These are phyloP conservation scores for Corythornis cristatus DNA, from an alignment of 2,113 vertebrate genomes.

Conservation along the genomic window DNA sequence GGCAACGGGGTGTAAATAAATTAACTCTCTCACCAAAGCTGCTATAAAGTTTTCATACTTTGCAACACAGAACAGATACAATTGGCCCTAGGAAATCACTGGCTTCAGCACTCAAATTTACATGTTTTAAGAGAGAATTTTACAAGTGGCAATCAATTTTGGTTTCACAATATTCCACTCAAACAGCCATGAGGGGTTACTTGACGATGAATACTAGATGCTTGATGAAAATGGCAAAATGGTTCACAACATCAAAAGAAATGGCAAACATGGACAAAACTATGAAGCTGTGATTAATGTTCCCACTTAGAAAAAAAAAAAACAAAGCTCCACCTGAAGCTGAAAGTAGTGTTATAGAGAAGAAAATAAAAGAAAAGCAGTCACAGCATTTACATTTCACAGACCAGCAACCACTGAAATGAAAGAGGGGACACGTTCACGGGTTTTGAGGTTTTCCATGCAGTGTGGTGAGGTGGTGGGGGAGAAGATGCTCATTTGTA, in stretches of 20 bases:
- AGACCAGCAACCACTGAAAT: slow-evolving; percentile 68
- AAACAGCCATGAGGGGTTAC: slow-evolving; percentile 46
- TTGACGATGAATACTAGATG: slow-evolving; percentile 55
- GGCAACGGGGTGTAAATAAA: slow-evolving; percentile 50
- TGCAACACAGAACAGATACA: slow-evolving; percentile 72
- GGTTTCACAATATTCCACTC: slow-evolving; percentile 57
- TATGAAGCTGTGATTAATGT: slow-evolving; percentile 42
- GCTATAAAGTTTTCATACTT: slow-evolving; percentile 76
- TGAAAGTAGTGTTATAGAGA: slow-evolving; percentile 26
- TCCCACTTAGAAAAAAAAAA: slow-evolving; percentile 48
- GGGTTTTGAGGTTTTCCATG: slow-evolving; percentile 64
- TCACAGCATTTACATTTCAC: slow-evolving; percentile 59
- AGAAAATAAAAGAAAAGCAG: slow-evolving; percentile 29
- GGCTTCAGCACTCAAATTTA: neutral
- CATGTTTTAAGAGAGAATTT: slow-evolving; percentile 28
- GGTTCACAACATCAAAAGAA: slow-evolving; percentile 52
- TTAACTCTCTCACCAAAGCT: slow-evolving; percentile 14
- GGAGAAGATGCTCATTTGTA: slow-evolving; percentile 35
- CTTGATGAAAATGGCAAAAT: slow-evolving; percentile 58
- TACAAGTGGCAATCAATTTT: slow-evolving; percentile 8
- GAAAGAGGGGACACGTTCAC: slow-evolving; percentile 27
- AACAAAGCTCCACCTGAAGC: slow-evolving; percentile 14
- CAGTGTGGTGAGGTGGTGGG: slow-evolving; percentile 34
- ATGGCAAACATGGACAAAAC: slow-evolving; percentile 67
- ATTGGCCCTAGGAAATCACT: slow-evolving; percentile 4